Base-by-base conservation (phyloP, 2,888 invertebrate genomes). In the Leptinotarsa rubiginosa region DNA sequence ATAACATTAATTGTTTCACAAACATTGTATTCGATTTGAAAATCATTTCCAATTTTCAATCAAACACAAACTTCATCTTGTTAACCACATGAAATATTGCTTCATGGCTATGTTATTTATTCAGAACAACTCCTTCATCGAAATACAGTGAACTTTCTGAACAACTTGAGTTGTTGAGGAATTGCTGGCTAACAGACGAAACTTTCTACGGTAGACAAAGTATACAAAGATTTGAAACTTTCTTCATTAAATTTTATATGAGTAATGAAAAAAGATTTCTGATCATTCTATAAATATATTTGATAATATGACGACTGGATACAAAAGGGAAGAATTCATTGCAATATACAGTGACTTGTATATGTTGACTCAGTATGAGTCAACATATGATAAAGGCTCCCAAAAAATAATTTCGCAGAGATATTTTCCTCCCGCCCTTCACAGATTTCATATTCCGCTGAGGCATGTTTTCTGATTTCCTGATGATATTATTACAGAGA, bases 121-220 rank as follows among this genome's bases (percentile, higher is more conserved):
- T 72, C 77, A 69, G 69, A 70, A 66, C 73, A 65, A 65, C 66
- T 47, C 70, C 68, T 70, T 70, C 74, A 77, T 77, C 72, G 71
- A 69, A 74, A 72, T 70, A 65, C 65, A 72, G 68, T 70, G 64
- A 69, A 41, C 41, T 41, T 77, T 72, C 47, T 25, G 47, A 62
- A 22, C 70, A 65, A 52, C 69, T 59, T 49, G 22, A 41, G 41
- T 68, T 50, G 31, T 52, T 67, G 10, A n/a, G 31, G 41, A 62
- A 62, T n/a, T 62, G 41, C 62, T 62, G 31, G 62, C 31, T 31
- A 7, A 25, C 25, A 25, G 4, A 25, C 25, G 5, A 7, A 31
- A 31, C 41, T 41, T 41, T 59, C 16, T 13, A 15, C 2, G 15
- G 13, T 15, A 59, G 1, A 59, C 59, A 15, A 25, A 25, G 62